Evolutionary conservation across 2,797 vertebrate genomes (phyloP).

Genomic region (Anisognathus igniventris): DNA sequence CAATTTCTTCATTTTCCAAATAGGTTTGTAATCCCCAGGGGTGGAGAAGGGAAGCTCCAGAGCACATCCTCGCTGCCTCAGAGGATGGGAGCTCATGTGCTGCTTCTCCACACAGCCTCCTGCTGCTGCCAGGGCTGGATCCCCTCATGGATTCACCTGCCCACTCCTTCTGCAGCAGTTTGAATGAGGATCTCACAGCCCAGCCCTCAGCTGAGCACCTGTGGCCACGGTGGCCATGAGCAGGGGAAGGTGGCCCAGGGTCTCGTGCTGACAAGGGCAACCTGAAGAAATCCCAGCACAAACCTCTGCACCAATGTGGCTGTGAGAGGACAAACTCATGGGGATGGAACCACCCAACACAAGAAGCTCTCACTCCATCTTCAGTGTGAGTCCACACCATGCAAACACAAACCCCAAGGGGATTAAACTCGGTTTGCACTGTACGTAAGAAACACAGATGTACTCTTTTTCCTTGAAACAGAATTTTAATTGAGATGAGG

Average conservation of each 20-base stretch:
- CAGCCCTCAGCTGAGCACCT: neutral
- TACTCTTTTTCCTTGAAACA: neutral
- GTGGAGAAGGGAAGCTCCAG: neutral
- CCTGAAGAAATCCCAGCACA: neutral
- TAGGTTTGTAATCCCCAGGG: neutral
- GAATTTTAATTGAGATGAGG: neutral
- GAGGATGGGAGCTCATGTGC: neutral
- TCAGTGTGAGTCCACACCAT: neutral
- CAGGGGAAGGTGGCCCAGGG: neutral
- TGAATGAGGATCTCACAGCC: neutral
- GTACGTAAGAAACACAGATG: neutral
- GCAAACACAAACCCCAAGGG: neutral
- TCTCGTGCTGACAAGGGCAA: neutral
- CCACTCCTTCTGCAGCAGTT: fast-evolving
- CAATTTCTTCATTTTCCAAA: neutral
- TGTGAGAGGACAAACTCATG: neutral
- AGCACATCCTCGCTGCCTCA: fast-evolving
- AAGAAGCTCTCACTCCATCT: neutral
- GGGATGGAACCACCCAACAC: neutral
- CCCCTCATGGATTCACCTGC: fast-evolving
- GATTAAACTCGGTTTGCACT: neutral
- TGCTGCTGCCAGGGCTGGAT: neutral
- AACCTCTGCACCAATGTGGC: neutral
- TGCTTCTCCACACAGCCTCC: neutral
- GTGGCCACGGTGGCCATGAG: fast-evolving